phyloP scores from a whole-genome alignment of 92 coral and sea anemone species.

The Paragorgia papillata region DNA sequence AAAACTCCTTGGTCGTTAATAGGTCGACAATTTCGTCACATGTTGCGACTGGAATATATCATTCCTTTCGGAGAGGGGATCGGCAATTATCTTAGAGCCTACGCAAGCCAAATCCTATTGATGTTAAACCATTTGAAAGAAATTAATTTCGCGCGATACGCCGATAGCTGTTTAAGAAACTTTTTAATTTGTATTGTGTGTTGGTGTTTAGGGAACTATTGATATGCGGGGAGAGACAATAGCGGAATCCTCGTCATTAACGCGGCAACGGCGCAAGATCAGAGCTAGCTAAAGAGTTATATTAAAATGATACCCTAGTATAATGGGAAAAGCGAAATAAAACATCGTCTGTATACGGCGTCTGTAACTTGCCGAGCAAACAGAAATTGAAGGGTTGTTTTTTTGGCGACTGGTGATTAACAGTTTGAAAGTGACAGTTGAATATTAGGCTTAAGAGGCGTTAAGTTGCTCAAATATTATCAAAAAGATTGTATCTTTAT shows the following conservation, averaged over 20 bases:
- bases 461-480: slow-evolving; percentile 23
- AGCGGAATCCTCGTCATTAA: background rate
- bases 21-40: too few relatives aligned
- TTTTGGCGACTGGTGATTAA: background rate
- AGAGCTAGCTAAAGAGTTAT: slow-evolving; percentile 6
- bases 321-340: background rate
- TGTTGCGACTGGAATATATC: too few relatives aligned
- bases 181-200: slow-evolving; percentile 31
- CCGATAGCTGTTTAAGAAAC: slow-evolving; percentile 41
- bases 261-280: slow-evolving; percentile 27
- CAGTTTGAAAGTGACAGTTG: background rate
- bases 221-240: slow-evolving; percentile 19
- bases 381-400: background rate
- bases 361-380: too few relatives aligned
- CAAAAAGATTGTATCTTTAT: slow-evolving; percentile 8
- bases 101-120: slow-evolving; percentile 30
- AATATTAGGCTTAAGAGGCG: slow-evolving; percentile 35
- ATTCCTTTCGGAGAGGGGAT: too few relatives aligned
- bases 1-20: too few relatives aligned
- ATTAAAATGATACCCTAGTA: slow-evolving; percentile 32
- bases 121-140: slow-evolving; percentile 16
- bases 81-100: slow-evolving; percentile 9
- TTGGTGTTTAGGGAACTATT: slow-evolving; percentile 26
- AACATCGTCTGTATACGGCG: slow-evolving; percentile 2
- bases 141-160: slow-evolving; percentile 41